Evolutionary conservation across 2,888 invertebrate genomes (phyloP).

Genomic region (Plemyria rubiginata): DNA sequence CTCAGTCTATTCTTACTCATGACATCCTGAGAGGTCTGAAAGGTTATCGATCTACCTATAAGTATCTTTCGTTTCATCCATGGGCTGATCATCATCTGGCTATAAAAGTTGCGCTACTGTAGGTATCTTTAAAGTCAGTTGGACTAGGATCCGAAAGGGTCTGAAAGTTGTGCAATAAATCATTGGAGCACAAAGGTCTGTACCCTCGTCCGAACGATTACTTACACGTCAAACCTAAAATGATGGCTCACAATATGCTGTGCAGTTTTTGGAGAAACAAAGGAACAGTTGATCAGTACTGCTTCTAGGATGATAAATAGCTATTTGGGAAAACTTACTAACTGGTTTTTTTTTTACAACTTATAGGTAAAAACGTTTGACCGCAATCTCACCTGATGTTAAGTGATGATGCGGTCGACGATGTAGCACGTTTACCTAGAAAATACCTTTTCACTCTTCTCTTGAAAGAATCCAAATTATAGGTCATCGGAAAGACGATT

Average conservation of each 20-base stretch:
- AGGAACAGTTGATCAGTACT: slow-evolving; percentile 31
- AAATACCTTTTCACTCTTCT: too few species aligned
- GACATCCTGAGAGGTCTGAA: too few species aligned
- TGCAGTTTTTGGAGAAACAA: slow-evolving; percentile 37
- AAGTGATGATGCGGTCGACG: too few species aligned
- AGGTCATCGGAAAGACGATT: too few species aligned
- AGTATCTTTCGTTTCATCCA: too few species aligned
- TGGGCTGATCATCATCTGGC: not conserved
- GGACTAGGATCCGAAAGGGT: slow-evolving; percentile 29
- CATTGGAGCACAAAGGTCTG: slow-evolving; percentile 38
- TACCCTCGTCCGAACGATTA: slow-evolving; percentile 43
- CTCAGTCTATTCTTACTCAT: too few species aligned
- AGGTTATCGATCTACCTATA: too few species aligned
- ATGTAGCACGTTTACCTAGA: too few species aligned
- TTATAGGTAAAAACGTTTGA: too few species aligned
- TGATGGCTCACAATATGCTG: slow-evolving; percentile 40
- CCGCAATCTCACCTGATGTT: too few species aligned
- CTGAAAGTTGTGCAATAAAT: slow-evolving; percentile 42
- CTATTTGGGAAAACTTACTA: not conserved
- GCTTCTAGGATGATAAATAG: slow-evolving; percentile 16
- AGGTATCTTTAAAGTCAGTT: not conserved
- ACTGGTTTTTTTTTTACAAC: too few species aligned
- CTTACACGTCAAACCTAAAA: slow-evolving; percentile 41
- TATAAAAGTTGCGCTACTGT: slow-evolving; percentile 19
- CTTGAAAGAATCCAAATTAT: too few species aligned